These are phyloP conservation scores for Synanthedon vespiformis DNA, from an alignment of 2,888 invertebrate species.

Conservation along the genomic window DNA sequence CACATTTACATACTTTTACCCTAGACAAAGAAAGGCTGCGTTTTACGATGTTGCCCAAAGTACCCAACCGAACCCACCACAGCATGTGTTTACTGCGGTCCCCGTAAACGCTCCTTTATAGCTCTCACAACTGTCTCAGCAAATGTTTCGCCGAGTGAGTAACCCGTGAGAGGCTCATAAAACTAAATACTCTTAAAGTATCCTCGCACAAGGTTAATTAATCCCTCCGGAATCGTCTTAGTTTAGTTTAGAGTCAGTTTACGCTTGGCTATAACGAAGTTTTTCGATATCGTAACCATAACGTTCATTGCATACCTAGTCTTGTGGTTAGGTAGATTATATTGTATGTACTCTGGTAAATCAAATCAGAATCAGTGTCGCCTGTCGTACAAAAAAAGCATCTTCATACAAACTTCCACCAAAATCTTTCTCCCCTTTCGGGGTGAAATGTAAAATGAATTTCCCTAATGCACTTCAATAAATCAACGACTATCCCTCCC, in stretches of 20 bases:
- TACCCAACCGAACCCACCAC: constrained; percentile 18
- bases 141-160: constrained; percentile 14
- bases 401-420: no score
- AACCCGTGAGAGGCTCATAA: constrained; percentile 36
- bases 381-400: no score
- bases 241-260: constrained; percentile 2
- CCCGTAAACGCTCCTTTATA: constrained; percentile 41
- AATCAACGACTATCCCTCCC: no score
- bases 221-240: constrained; percentile 21
- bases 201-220: constrained; percentile 34
- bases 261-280: neutral
- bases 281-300: constrained; percentile 2
- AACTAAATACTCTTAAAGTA: constrained; percentile 24
- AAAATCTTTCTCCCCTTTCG: no score
- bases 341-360: no score
- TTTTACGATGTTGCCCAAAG: constrained; percentile 30
- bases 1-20: neutral
- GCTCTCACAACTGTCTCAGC: constrained; percentile 16
- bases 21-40: neutral
- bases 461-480: no score
- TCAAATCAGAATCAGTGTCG: no score
- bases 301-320: no score
- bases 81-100: constrained; percentile 40
- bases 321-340: neutral
- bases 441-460: no score